Percentiles rank a stretch among this genome's conserved stretches.
Conservation (phyloP, 2,888 invertebrate species). For the Proisotoma minuta region DNA sequence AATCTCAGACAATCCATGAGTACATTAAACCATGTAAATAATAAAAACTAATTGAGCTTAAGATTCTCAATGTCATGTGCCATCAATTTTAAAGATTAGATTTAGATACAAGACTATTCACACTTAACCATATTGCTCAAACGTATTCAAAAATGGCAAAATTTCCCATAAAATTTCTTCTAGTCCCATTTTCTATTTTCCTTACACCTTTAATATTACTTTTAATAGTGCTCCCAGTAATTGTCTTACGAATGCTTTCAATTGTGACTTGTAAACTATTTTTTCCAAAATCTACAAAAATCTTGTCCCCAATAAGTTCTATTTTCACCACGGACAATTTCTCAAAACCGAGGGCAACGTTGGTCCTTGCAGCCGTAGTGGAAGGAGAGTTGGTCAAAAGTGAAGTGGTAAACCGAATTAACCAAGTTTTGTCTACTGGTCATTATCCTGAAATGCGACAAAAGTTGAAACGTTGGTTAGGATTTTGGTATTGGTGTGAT, state of each 20-base stretch:
- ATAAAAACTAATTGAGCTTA: no score
- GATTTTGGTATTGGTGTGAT: not conserved
- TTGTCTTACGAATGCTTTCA: not conserved
- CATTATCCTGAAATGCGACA: not conserved
- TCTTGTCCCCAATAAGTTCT: not conserved
- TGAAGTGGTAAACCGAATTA: not conserved
- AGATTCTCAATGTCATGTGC: no score
- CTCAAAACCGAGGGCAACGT: not conserved
- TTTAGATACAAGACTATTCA: no score
- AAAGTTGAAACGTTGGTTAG: not conserved
- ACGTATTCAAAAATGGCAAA: not conserved
- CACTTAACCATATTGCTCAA: no score
- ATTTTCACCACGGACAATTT: not conserved
- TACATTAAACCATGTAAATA: no score
- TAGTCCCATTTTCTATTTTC: not conserved
- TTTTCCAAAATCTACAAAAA: not conserved
- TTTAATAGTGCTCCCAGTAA: not conserved
- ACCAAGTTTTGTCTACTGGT: not conserved
- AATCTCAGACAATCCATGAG: no score
- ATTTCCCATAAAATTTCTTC: not conserved
- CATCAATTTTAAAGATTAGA: no score
- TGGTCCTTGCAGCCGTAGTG: not conserved
- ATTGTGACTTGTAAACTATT: not conserved
- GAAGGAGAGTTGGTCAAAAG: not conserved
- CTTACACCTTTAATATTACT: not conserved